Conservation (phyloP, 1,140 invertebrate genomes). For the Drosophila nebulosa region DNA sequence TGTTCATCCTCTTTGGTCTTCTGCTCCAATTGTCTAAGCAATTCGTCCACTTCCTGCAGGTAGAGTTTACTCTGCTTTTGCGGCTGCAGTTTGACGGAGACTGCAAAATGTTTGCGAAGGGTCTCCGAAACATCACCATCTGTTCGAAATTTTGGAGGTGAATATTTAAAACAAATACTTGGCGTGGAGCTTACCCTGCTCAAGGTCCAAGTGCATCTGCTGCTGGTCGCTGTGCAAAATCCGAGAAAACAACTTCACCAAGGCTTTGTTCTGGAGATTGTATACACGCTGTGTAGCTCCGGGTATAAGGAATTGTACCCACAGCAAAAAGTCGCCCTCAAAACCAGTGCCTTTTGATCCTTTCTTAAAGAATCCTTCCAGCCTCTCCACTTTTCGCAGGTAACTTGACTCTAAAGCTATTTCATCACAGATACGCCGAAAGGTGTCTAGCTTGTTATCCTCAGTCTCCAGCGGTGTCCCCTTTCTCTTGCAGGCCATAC, state of each 20-base stretch:
- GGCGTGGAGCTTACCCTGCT: slow-evolving; percentile 82
- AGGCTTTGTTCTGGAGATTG: slow-evolving; percentile 95
- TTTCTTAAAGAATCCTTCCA: slow-evolving; percentile 84
- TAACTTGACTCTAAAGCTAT: slow-evolving; percentile 90
- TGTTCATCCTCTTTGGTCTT: slow-evolving; percentile 95
- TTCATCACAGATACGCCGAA: slow-evolving; percentile 88
- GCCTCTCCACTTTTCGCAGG: slow-evolving; percentile 89
- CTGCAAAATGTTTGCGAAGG: slow-evolving; percentile 89
- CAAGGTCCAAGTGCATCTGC: slow-evolving; percentile 92
- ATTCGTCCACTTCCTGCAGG: slow-evolving; percentile 89
- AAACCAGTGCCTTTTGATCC: slow-evolving; percentile 83
- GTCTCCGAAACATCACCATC: slow-evolving; percentile 94
- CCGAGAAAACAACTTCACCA: slow-evolving; percentile 93
- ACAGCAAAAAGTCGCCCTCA: slow-evolving; percentile 89
- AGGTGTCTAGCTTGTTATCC: slow-evolving; percentile 90
- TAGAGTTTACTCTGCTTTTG: slow-evolving; percentile 87
- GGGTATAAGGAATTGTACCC: slow-evolving; percentile 93
- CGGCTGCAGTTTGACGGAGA: slow-evolving; percentile 84
- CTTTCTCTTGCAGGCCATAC: slow-evolving; percentile 4
- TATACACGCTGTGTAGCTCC: slow-evolving; percentile 91
- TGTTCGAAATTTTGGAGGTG: background rate
- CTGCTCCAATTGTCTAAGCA: slow-evolving; percentile 87
- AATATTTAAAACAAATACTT: background rate
- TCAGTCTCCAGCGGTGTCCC: slow-evolving; percentile 71
- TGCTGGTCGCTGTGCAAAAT: slow-evolving; percentile 88